Percentiles rank a stretch among this genome's conserved stretches.
Evolutionary conservation across 2,113 vertebrate species (phyloP).

Genomic region (Excalfactoria chinensis): DNA sequence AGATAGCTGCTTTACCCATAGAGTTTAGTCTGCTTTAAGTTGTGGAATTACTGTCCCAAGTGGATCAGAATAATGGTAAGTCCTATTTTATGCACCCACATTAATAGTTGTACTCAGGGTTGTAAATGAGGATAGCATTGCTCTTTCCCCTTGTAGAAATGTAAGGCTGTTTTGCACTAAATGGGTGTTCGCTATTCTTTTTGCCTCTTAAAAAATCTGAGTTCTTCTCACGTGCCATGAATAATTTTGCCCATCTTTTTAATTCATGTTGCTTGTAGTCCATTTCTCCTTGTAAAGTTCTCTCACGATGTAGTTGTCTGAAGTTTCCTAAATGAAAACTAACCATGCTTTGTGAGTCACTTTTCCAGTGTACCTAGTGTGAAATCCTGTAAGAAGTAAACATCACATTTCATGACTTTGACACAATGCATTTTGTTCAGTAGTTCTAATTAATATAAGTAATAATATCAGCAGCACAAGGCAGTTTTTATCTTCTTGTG

Average conservation of each 20-base stretch:
- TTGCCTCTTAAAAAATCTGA: not conserved
- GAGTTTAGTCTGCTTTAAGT: accelerated
- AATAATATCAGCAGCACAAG: not conserved
- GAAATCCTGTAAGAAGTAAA: not conserved
- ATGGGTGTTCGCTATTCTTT: accelerated
- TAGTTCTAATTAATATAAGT: slow-evolving; percentile 8
- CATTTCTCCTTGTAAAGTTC: not conserved
- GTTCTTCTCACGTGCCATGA: not conserved
- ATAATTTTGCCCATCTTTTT: not conserved
- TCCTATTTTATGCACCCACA: accelerated
- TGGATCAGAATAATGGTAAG: accelerated
- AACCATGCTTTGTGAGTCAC: not conserved
- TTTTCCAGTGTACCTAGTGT: not conserved
- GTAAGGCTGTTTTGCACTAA: not conserved
- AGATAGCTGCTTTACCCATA: accelerated
- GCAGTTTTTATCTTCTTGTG: not conserved
- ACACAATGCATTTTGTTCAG: not conserved
- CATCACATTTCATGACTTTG: not conserved
- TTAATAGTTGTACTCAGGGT: not conserved
- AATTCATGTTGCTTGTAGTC: not conserved
- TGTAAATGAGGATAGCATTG: accelerated
- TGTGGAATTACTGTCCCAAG: accelerated
- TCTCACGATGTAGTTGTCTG: not conserved
- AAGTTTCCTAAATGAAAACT: not conserved
- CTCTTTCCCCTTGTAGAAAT: accelerated